phyloP scores from a whole-genome alignment of 2,113 vertebrate genomes.

The Nymphicus hollandicus region DNA sequence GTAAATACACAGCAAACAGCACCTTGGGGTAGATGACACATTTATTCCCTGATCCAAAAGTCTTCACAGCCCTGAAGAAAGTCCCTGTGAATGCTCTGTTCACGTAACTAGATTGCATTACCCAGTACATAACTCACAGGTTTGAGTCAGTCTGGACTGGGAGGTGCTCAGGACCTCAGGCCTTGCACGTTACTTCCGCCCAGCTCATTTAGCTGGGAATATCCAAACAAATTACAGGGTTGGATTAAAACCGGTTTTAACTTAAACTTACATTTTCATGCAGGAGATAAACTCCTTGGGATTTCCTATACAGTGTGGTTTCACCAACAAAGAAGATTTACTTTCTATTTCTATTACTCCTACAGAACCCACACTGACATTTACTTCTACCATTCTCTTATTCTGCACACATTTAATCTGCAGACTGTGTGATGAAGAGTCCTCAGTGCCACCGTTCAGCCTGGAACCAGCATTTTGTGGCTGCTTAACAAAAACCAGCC shows the following conservation, averaged over 20 bases:
- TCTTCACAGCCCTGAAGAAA: not conserved
- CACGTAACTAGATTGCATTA: accelerated
- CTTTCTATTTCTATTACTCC: not conserved
- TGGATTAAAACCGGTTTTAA: not conserved
- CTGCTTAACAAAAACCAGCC: not conserved
- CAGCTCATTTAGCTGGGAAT: not conserved
- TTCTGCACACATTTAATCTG: not conserved
- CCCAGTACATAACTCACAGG: accelerated
- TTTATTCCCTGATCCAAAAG: not conserved
- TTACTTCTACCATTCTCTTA: not conserved
- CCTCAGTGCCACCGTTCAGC: not conserved
- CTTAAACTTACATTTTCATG: not conserved
- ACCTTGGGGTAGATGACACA: not conserved
- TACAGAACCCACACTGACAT: not conserved
- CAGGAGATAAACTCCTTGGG: not conserved
- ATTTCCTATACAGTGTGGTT: not conserved
- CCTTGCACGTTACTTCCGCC: not conserved
- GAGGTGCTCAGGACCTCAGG: not conserved
- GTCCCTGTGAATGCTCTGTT: not conserved
- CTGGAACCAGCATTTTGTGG: not conserved
- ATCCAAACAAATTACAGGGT: not conserved
- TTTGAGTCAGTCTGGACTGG: accelerated
- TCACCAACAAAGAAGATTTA: not conserved
- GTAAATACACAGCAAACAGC: not conserved
- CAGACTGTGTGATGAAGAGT: not conserved